Evolutionary conservation across 2,113 vertebrate species (phyloP).

Genomic region (Bos javanicus): DNA sequence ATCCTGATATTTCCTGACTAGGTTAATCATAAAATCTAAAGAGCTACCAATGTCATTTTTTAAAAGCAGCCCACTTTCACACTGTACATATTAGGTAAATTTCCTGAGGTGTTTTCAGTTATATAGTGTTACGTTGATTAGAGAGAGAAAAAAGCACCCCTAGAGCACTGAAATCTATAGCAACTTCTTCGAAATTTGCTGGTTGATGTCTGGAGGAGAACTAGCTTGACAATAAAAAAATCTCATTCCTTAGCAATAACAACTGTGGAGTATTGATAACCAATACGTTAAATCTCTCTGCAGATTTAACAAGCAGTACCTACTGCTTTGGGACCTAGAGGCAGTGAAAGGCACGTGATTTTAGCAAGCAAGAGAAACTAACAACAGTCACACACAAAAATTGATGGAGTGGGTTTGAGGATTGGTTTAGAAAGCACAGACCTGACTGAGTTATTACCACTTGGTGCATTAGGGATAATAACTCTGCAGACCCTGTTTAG

Average conservation of each 20-base stretch:
- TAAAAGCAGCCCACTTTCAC: not conserved
- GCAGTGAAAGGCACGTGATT: constrained; percentile 29
- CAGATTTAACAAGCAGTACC: constrained; percentile 50
- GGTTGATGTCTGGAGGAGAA: not conserved
- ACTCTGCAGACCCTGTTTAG: not conserved
- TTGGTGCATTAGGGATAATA: constrained; percentile 46
- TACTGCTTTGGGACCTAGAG: constrained; percentile 50
- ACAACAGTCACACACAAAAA: constrained; percentile 46
- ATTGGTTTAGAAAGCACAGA: constrained; percentile 54
- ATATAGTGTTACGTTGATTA: not conserved
- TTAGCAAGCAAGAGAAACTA: constrained; percentile 38
- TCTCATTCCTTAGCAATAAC: constrained; percentile 61
- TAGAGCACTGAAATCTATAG: constrained; percentile 31
- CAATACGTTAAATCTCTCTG: constrained; percentile 61
- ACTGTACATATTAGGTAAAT: not conserved
- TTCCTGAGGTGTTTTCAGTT: not conserved
- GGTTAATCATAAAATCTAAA: constrained; percentile 17
- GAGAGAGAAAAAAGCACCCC: not conserved
- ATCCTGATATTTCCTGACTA: not conserved
- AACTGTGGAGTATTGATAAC: constrained; percentile 61
- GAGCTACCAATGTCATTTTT: not conserved
- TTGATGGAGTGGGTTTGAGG: constrained; percentile 46
- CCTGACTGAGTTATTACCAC: constrained; percentile 51
- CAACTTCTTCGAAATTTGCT: constrained; percentile 16
- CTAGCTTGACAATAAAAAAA: constrained; percentile 49